Evolutionary conservation across 2,113 vertebrate genomes (phyloP).

Genomic region (Phasianus colchicus): DNA sequence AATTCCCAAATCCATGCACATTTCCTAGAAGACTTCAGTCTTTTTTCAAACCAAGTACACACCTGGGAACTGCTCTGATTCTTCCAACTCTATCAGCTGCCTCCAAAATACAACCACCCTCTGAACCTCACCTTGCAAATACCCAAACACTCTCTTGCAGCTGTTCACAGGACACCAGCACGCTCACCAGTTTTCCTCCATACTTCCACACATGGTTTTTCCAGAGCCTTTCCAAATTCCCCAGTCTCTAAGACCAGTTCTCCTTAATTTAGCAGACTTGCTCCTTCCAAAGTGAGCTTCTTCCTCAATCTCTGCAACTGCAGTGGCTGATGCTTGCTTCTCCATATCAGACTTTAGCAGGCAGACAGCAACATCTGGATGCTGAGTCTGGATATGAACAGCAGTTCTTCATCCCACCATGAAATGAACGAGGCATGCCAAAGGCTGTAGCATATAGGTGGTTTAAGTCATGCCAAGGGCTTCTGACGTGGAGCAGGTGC

Average conservation of each 20-base stretch:
- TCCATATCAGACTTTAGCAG: not conserved
- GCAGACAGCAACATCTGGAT: not conserved
- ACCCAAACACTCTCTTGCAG: not conserved
- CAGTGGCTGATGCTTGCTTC: not conserved
- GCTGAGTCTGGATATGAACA: not conserved
- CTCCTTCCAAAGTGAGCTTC: not conserved
- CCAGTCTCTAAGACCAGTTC: not conserved
- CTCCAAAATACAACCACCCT: not conserved
- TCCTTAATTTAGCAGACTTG: not conserved
- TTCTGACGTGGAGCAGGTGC: rapidly evolving
- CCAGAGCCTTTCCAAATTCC: not conserved
- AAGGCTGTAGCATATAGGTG: rapidly evolving
- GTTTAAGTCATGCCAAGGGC: not conserved
- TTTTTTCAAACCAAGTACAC: not conserved
- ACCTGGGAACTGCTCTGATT: not conserved
- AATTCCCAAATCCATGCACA: not conserved
- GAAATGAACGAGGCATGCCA: not conserved
- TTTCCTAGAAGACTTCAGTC: not conserved
- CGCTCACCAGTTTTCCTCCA: not conserved
- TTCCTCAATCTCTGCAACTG: not conserved
- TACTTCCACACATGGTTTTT: not conserved
- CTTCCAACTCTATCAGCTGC: not conserved
- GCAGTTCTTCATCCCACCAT: not conserved
- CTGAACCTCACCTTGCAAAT: not conserved
- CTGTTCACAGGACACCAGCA: not conserved